A percentile compares a stretch with the other conserved stretches of the same genome.
Conservation (phyloP, 2,888 invertebrate species). For the Steinernema carpocapsae region DNA sequence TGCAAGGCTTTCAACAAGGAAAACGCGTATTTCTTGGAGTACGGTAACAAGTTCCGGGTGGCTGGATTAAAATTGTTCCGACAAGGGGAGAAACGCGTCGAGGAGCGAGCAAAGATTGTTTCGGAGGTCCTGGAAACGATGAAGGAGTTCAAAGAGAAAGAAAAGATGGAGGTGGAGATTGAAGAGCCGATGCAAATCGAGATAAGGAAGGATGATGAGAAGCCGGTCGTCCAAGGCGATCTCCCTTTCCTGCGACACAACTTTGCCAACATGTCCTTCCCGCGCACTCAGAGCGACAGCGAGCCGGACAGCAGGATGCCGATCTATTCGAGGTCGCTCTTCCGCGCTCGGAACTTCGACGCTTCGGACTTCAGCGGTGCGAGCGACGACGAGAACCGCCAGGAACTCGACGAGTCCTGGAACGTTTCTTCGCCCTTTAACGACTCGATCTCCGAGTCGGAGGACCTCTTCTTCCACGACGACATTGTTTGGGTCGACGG, state of each 20-base stretch:
- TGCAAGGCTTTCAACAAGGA: constrained; percentile 88
- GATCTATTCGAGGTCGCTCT: background rate
- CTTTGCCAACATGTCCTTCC: background rate
- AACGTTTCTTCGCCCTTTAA: background rate
- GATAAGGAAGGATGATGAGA: background rate
- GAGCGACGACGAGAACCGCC: constrained; percentile 7
- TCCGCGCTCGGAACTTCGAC: background rate
- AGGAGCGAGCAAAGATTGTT: background rate
- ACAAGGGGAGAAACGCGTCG: background rate
- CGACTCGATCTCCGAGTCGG: background rate
- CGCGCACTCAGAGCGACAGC: background rate
- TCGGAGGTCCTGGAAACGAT: background rate
- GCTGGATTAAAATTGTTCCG: constrained; percentile 13
- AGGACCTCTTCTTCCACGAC: constrained; percentile 36
- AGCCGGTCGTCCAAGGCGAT: background rate
- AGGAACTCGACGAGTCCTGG: background rate
- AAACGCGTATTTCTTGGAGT: constrained; percentile 52
- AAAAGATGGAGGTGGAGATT: background rate
- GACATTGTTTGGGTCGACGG: constrained; percentile 41
- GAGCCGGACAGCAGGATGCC: background rate
- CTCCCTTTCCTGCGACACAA: background rate
- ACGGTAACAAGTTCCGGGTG: constrained; percentile 46
- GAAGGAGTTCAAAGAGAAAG: background rate
- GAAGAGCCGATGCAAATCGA: background rate
- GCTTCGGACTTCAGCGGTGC: background rate